These are phyloP conservation scores for Malaclemys terrapin DNA, from an alignment of 2,113 vertebrate species.

Conservation along the genomic window DNA sequence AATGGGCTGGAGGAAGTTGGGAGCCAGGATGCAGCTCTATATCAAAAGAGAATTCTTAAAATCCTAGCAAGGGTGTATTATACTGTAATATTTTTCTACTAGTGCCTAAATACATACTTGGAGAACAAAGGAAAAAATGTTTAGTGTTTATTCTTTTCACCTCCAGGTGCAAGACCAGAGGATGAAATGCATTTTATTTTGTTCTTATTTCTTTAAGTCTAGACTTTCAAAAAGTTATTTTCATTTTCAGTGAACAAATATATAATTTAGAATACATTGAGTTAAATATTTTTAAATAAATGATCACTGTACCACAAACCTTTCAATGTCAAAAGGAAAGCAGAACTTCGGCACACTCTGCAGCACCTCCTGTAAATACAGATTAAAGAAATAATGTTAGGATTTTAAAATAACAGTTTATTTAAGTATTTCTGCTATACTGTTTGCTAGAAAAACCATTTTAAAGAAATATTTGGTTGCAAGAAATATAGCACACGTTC, in stretches of 20 bases:
- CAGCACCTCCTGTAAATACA: conserved; percentile 91
- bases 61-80: conserved; percentile 9
- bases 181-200: not conserved
- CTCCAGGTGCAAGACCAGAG: not conserved
- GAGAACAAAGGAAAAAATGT: conserved; percentile 1
- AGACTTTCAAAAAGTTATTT: not conserved
- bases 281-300: not conserved
- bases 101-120: conserved; percentile 3
- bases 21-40: not conserved
- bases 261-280: not conserved
- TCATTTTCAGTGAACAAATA: not conserved
- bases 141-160: not conserved
- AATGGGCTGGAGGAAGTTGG: not conserved
- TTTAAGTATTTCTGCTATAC: not conserved
- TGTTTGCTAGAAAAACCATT: not conserved
- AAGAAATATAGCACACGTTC: conserved; percentile 76
- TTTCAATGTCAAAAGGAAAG: conserved; percentile 97
- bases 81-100: not conserved
- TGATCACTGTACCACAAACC: conserved; percentile 79
- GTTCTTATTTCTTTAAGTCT: not conserved
- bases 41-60: conserved; percentile 34
- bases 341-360: conserved; percentile 97
- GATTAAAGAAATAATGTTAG: conserved; percentile 49
- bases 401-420: conserved; percentile 47
- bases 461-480: conserved; percentile 33